A percentile compares a stretch with the other conserved stretches of the same genome.
These are phyloP conservation scores for Phania funesta DNA, from an alignment of 2,888 invertebrate genomes.

Conservation along the genomic window DNA sequence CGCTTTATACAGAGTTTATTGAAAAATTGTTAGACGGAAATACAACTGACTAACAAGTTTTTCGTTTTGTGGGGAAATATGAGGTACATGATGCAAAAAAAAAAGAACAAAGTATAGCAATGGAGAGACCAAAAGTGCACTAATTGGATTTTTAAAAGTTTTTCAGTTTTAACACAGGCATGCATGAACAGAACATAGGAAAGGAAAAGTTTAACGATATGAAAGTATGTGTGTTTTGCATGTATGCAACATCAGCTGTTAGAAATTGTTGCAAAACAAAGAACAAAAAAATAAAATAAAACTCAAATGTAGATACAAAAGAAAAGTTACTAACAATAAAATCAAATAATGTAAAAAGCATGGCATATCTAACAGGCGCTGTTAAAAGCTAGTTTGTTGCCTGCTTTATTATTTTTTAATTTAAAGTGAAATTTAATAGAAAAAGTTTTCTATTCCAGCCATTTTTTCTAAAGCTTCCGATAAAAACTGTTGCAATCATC, in stretches of 20 bases:
- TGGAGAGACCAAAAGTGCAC: conserved; percentile 52
- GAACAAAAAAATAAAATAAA: neutral
- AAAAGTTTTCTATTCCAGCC: conserved; percentile 42
- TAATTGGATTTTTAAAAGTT: conserved; percentile 65
- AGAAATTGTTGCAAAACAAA: conserved; percentile 37
- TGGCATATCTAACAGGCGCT: conserved; percentile 51
- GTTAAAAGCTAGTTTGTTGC: conserved; percentile 6
- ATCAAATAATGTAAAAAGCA: conserved; percentile 51
- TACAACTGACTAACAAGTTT: conserved; percentile 1
- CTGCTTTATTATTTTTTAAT: conserved; percentile 43
- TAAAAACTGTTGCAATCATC: conserved; percentile 42
- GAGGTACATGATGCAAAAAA: neutral
- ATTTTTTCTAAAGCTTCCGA: neutral
- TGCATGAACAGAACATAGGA: conserved; percentile 2
- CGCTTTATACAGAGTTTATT: conserved; percentile 45
- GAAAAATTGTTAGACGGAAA: conserved; percentile 45
- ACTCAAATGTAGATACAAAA: conserved; percentile 26
- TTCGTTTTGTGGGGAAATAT: neutral
- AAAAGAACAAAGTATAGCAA: neutral
- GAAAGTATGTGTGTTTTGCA: conserved; percentile 8
- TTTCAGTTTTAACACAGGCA: conserved; percentile 13
- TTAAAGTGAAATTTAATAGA: conserved; percentile 55
- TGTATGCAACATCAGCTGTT: conserved; percentile 55
- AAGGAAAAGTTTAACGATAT: conserved; percentile 21
- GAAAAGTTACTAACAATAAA: conserved; percentile 56